These are phyloP conservation scores for Orthosia incerta DNA, from an alignment of 2,888 invertebrate species.

Conservation along the genomic window DNA sequence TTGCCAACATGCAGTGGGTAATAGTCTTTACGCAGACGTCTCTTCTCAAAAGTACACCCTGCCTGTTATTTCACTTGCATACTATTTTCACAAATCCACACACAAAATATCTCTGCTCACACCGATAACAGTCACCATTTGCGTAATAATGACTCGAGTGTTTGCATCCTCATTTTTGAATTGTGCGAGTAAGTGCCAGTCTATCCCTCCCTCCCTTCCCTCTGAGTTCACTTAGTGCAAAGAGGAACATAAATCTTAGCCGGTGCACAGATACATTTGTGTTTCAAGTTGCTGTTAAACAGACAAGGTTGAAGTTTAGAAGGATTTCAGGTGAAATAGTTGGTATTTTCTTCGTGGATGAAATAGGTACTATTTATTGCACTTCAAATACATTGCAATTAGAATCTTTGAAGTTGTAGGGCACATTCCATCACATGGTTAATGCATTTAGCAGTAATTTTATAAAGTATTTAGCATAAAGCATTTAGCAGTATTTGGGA, in stretches of 20 bases:
- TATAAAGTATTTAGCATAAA: too few relatives aligned
- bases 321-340: not conserved
- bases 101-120: slow-evolving; percentile 1
- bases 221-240: slow-evolving; percentile 34
- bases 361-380: not conserved
- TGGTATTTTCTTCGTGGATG: not conserved
- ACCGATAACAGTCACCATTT: slow-evolving; percentile 28
- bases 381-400: not conserved
- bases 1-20: too few relatives aligned
- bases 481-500: too few relatives aligned
- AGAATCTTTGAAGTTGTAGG: too few relatives aligned
- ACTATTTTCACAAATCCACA: slow-evolving; percentile 7
- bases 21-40: too few relatives aligned
- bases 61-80: not conserved
- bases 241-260: slow-evolving; percentile 53
- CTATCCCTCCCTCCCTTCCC: slow-evolving; percentile 4
- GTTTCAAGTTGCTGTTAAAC: slow-evolving; percentile 30
- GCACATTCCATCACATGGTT: too few relatives aligned
- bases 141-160: slow-evolving; percentile 37
- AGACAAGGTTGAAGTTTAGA: slow-evolving; percentile 23
- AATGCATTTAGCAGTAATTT: too few relatives aligned
- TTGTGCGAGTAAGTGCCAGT: slow-evolving; percentile 43
- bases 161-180: slow-evolving; percentile 49
- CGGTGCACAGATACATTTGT: slow-evolving; percentile 53
- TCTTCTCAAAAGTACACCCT: too few relatives aligned